These are phyloP conservation scores for Neoascia interrupta DNA, from an alignment of 2,888 invertebrate species.

Conservation along the genomic window DNA sequence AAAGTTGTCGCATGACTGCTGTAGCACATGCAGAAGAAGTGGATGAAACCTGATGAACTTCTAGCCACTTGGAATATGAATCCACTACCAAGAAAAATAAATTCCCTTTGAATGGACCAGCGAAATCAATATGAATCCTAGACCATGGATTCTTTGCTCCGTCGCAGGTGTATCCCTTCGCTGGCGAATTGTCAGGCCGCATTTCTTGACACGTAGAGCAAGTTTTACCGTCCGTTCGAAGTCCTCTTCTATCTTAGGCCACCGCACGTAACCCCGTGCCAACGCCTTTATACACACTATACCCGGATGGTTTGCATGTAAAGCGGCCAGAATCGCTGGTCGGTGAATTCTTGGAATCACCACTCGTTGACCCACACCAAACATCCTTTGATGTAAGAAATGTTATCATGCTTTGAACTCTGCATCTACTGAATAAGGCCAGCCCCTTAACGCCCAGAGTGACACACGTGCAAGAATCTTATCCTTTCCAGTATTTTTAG, in stretches of 20 bases:
- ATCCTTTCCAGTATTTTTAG: background rate
- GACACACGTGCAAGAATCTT: background rate
- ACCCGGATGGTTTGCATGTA: background rate
- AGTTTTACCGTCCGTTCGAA: background rate
- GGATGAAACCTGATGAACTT: slow-evolving; percentile 4
- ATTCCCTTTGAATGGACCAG: slow-evolving; percentile 51
- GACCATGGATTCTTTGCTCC: slow-evolving; percentile 6
- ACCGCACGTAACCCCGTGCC: too few relatives aligned
- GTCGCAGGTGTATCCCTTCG: background rate
- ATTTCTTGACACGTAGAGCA: background rate
- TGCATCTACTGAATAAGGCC: slow-evolving; percentile 32
- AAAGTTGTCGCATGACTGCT: background rate
- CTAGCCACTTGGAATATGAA: slow-evolving; percentile 46
- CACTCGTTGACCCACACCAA: background rate
- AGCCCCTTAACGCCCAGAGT: slow-evolving; percentile 51
- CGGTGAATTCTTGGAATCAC: background rate
- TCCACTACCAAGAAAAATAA: slow-evolving; percentile 52
- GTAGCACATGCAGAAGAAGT: background rate
- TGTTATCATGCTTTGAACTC: background rate
- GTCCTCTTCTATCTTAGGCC: too few relatives aligned
- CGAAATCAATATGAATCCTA: slow-evolving; percentile 51
- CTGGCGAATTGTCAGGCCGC: background rate
- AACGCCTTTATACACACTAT: too few relatives aligned
- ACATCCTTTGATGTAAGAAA: background rate
- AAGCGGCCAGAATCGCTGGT: background rate